Base-by-base conservation (phyloP, 1,140 invertebrate genomes). In the Calycopis cecrops region DNA sequence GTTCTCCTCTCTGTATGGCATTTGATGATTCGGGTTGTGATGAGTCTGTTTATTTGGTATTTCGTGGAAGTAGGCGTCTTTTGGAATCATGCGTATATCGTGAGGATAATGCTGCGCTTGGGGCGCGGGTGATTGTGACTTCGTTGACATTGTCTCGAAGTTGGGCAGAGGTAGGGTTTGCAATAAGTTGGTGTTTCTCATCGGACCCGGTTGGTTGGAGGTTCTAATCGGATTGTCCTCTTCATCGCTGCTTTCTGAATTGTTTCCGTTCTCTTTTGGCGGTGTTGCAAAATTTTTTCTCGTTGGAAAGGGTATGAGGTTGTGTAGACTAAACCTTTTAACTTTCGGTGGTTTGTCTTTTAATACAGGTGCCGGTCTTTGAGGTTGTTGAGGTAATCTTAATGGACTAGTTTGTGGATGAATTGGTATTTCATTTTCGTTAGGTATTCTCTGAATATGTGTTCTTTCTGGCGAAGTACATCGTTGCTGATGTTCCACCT, bases 41-140 rank as follows among this genome's bases (percentile, higher is more conserved):
- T 80, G 74, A 7, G 74, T 60, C 40, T 77, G 79, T 62, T 78
- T 69, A 67, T 90, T 89, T 0, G 90, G 88, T 52, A 91, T 85
- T 34, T 91, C 89, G 55, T 91, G 90, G 59, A 91, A 91, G 64
- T 90, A 91, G 3, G 90, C 90, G 71, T 91, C 90, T 80, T 90
- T 91, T 11, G 90, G 90, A 51, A 90, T 88, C 68, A 79, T 75
- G n/a, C 77, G 60, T 49, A 76, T 55, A 33, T 84, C 77, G 37
- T 73, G 70, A 35, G 67, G 66, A 16, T 84, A 80, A 50, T 67
- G 18, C 34, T 71, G 66, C 4, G 62, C 66, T 69, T 79, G 79
- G n/a, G 71, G 77, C 12, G 84, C 87, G 10, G 89, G 76, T 0
- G 89, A 88, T 33, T 79, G 76, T 1, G 87, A 87, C 57, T 89